Conservation (phyloP, 2,113 vertebrate genomes). For the Coryphaenoides rupestris region DNA sequence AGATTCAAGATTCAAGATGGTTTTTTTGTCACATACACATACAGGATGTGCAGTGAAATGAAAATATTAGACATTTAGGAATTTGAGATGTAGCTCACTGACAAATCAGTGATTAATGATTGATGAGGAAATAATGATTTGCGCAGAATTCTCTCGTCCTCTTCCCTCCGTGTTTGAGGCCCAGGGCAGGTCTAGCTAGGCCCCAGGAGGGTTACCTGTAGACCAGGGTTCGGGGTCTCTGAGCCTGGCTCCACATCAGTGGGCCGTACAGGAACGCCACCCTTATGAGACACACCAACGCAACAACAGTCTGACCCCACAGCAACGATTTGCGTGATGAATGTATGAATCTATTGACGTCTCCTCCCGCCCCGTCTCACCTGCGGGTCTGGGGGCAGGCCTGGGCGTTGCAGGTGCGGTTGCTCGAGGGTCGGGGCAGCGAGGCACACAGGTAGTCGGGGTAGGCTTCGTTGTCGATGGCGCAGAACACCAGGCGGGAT, state of each 20-base stretch:
- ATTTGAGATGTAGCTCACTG: too few relatives aligned
- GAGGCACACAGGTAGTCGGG: slow-evolving; percentile 83
- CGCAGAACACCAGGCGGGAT: slow-evolving; percentile 86
- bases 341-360: too few relatives aligned
- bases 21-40: too few relatives aligned
- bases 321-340: too few relatives aligned
- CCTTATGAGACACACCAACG: slow-evolving; percentile 80
- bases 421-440: slow-evolving; percentile 74
- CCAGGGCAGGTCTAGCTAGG: slow-evolving; percentile 19
- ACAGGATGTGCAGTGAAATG: too few relatives aligned
- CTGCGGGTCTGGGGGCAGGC: slow-evolving; percentile 82
- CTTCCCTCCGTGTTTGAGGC: slow-evolving; percentile 44
- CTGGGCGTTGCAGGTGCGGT: slow-evolving; percentile 82
- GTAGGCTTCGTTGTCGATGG: slow-evolving; percentile 84
- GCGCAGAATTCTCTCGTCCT: too few relatives aligned
- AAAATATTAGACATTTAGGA: too few relatives aligned
- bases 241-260: slow-evolving; percentile 71
- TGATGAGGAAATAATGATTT: too few relatives aligned
- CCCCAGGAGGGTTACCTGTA: slow-evolving; percentile 77
- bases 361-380: slow-evolving; percentile 60
- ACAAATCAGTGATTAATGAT: too few relatives aligned
- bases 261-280: slow-evolving; percentile 83
- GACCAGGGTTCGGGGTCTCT: slow-evolving; percentile 60
- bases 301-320: too few relatives aligned
- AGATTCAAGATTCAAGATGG: too few relatives aligned